Conservation (phyloP, 2,797 vertebrate species). For the Premnoplex brunnescens region DNA sequence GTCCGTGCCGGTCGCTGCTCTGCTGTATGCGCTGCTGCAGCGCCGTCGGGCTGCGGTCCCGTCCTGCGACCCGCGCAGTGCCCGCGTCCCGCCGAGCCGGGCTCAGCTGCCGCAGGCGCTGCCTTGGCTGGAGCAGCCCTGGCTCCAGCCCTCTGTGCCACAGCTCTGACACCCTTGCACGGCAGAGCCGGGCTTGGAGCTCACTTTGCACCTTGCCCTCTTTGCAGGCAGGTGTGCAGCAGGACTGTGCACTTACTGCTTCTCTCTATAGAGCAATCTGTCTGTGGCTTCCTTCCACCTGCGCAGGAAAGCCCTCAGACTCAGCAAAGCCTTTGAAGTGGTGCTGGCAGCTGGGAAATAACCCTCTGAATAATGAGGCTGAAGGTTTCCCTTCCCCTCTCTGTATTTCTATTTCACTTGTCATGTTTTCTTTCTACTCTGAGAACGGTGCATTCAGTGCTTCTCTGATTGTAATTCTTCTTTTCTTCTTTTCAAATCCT, state of each 20-base stretch:
- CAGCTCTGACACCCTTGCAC: background rate
- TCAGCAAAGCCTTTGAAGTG: background rate
- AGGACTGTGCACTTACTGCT: accelerated
- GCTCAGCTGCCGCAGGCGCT: background rate
- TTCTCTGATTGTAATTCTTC: background rate
- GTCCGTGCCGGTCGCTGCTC: background rate
- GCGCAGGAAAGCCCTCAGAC: background rate
- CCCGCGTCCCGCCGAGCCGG: accelerated
- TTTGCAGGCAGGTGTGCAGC: background rate
- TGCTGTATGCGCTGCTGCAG: background rate
- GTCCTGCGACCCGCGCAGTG: background rate
- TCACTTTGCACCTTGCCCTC: background rate
- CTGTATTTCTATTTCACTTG: background rate
- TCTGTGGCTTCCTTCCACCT: background rate
- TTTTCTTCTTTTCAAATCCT: background rate
- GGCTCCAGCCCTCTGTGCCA: background rate
- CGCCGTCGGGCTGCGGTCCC: too few relatives aligned
- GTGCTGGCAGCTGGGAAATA: background rate
- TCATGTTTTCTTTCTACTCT: background rate
- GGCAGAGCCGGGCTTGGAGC: background rate
- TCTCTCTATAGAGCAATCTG: background rate
- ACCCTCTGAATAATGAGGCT: background rate
- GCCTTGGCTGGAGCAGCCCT: background rate
- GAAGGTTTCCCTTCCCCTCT: background rate
- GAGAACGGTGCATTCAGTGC: background rate